Conservation (phyloP, 2,113 vertebrate species). For the Grallaria varia region DNA sequence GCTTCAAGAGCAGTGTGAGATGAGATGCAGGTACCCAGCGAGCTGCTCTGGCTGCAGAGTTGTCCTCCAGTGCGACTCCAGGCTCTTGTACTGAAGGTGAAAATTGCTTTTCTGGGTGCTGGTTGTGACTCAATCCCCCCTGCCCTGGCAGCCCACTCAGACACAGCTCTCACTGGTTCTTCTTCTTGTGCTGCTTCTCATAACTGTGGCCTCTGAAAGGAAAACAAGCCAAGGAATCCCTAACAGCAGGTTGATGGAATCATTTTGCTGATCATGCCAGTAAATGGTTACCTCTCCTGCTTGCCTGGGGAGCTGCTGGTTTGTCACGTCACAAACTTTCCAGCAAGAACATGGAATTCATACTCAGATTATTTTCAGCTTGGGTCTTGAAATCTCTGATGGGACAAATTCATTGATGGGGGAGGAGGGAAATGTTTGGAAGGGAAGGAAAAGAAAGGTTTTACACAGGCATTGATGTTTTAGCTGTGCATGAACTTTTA, state of each 20-base stretch:
- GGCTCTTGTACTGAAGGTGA: background rate
- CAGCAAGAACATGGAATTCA: background rate
- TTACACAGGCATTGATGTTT: background rate
- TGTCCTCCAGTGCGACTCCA: background rate
- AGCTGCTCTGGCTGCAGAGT: background rate
- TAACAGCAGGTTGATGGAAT: constrained; percentile 18
- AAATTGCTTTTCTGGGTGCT: background rate
- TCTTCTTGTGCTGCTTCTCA: background rate
- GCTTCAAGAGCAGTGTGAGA: background rate
- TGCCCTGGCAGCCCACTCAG: background rate
- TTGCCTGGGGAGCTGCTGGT: constrained; percentile 16
- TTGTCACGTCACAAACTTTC: background rate
- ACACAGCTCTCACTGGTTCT: background rate
- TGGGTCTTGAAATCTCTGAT: background rate
- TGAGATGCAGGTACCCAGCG: background rate
- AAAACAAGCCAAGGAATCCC: constrained; percentile 11
- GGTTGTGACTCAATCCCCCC: background rate
- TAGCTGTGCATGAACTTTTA: background rate
- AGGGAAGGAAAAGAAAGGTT: background rate
- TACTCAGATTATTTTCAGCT: background rate
- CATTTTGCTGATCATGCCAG: background rate
- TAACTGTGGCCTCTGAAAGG: constrained; percentile 20
- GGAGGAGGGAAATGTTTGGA: background rate
- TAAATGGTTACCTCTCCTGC: background rate
- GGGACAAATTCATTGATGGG: background rate